Percentiles rank a stretch among this genome's conserved stretches.
These are phyloP conservation scores for Dermatemys mawii DNA, from an alignment of 2,113 vertebrate species.

Conservation along the genomic window DNA sequence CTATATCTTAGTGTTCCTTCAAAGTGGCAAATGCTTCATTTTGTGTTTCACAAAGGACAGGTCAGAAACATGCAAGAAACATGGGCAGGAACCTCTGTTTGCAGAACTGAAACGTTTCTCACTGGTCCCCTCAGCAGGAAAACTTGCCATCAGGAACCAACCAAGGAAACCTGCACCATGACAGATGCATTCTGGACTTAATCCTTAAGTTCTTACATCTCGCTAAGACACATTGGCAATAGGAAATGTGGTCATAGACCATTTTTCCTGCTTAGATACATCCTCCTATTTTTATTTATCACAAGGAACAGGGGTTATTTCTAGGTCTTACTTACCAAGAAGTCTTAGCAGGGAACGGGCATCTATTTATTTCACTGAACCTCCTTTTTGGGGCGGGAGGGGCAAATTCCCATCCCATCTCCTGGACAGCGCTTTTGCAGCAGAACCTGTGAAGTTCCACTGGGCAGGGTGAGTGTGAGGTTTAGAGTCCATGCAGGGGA, in stretches of 20 bases:
- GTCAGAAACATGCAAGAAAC: not conserved
- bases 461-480: not conserved
- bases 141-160: not conserved
- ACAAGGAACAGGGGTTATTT: too few species aligned
- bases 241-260: too few species aligned
- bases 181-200: not conserved
- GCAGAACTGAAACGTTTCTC: not conserved
- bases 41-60: not conserved
- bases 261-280: too few species aligned
- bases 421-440: not conserved
- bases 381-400: not conserved
- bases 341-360: too few species aligned
- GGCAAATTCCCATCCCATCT: not conserved
- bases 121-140: not conserved
- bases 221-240: too few species aligned
- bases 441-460: not conserved
- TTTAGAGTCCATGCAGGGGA: not conserved
- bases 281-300: too few species aligned
- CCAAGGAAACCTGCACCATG: not conserved
- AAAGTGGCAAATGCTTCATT: not conserved
- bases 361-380: not conserved
- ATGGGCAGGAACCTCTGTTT: not conserved
- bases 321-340: not conserved
- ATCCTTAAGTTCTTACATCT: not conserved
- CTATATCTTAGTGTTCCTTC: not conserved